phyloP scores from a whole-genome alignment of 2,797 vertebrate genomes.

The Coregonus sp. region DNA sequence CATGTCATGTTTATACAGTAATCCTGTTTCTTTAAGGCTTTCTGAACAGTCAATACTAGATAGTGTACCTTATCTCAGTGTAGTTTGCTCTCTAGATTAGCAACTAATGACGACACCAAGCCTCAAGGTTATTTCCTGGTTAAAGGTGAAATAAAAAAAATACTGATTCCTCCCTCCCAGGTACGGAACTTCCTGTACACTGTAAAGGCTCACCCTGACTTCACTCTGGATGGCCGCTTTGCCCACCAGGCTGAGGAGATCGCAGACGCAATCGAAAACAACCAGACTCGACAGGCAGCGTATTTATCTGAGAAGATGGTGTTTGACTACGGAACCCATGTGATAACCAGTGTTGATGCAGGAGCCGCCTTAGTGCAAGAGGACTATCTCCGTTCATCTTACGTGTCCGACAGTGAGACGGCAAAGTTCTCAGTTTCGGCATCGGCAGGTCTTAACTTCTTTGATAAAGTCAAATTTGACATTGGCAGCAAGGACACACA shows the following conservation, averaged over 20 bases:
- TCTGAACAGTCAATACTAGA: no score
- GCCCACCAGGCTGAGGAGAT: conserved; percentile 77
- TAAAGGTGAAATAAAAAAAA: neutral
- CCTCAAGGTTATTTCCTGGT: neutral
- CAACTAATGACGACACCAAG: no score
- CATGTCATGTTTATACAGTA: no score
- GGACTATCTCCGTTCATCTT: conserved; percentile 82
- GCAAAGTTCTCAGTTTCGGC: conserved; percentile 61
- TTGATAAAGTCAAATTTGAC: conserved; percentile 69
- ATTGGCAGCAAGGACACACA: conserved; percentile 28
- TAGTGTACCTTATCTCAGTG: no score
- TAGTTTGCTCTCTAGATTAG: no score
- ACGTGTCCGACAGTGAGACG: conserved; percentile 69
- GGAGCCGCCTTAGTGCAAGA: conserved; percentile 85
- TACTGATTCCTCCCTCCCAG: conserved; percentile 45
- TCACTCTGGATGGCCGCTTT: conserved; percentile 78
- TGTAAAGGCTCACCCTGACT: conserved; percentile 75
- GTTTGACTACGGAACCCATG: conserved; percentile 86
- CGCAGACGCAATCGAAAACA: conserved; percentile 84
- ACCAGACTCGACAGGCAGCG: conserved; percentile 80
- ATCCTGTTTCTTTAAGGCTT: no score
- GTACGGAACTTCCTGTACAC: conserved; percentile 86
- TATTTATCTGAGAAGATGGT: conserved; percentile 87
- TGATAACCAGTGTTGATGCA: conserved; percentile 82
- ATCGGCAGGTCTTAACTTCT: conserved; percentile 77